These are phyloP conservation scores for Camponotus floridanus DNA, from an alignment of 1,140 invertebrate genomes.

Conservation along the genomic window DNA sequence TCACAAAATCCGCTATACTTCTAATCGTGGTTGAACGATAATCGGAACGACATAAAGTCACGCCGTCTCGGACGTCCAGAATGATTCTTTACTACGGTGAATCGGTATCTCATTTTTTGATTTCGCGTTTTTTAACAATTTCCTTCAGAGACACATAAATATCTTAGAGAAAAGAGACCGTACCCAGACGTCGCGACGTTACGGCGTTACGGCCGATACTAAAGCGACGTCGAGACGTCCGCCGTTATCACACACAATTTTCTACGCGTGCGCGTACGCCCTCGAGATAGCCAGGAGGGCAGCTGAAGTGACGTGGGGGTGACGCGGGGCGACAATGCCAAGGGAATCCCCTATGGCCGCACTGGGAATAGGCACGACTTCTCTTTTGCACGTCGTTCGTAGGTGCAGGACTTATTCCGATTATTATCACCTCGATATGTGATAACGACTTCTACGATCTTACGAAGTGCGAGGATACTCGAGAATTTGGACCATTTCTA, in stretches of 20 bases:
- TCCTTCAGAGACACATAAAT: constrained; percentile 12
- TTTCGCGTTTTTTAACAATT: constrained; percentile 14
- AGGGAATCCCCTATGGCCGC: constrained; percentile 65
- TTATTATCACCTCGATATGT: constrained; percentile 47
- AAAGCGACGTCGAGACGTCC: constrained; percentile 69
- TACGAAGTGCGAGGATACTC: not conserved
- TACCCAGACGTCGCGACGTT: constrained; percentile 71
- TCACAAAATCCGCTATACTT: constrained; percentile 42
- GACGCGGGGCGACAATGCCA: constrained; percentile 25
- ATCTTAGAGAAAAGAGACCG: not conserved
- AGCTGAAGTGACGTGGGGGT: constrained; percentile 25
- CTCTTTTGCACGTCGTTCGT: constrained; percentile 49
- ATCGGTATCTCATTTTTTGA: constrained; percentile 44
- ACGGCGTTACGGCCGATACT: constrained; percentile 78
- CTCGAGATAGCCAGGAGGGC: constrained; percentile 44
- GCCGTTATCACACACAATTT: constrained; percentile 78
- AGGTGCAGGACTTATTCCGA: constrained; percentile 23
- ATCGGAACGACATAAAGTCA: constrained; percentile 4
- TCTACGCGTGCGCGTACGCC: constrained; percentile 73
- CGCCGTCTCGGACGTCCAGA: not conserved
- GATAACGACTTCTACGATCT: constrained; percentile 1
- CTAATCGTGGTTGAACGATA: not conserved
- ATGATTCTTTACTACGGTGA: not conserved
- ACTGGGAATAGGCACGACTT: constrained; percentile 74
- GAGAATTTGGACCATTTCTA: constrained; percentile 26